Evolutionary conservation across 1,140 invertebrate species (phyloP), one percentile per base, ranked within the genome.

Genomic region (Drosophila repletoides): DNA sequence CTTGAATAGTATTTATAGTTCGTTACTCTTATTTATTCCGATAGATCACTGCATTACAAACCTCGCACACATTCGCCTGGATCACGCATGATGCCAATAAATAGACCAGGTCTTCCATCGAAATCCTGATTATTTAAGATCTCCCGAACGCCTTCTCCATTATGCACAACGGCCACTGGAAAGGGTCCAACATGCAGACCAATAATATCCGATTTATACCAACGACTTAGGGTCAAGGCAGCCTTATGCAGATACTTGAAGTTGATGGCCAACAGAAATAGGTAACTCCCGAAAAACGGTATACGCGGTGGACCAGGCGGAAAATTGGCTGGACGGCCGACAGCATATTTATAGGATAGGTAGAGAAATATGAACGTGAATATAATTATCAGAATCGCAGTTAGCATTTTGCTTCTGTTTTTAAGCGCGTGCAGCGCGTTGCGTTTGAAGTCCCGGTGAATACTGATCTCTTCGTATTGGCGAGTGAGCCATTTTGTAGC

Each of bases 161-260:
- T 89, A 28, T 91, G 91, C 3, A 88, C 90, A 0, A 92, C 76
- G 1, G 90, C 69, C 0, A 74, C 61, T 2, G 83, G 89, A 55
- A 53, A 68, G 2, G 58, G 6, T 1, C 92, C 92, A 1, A 92
- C 15, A 41, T 91, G 86, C 1, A 91, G 69, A 0, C 91, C 91
- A 6, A 92, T 64, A 10, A 92, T 74, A 41, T 91, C 91, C 2
- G 91, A 91, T 33, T 91, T 90, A 33, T 91, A 91, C 77, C 81
- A 90, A 10, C 87, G 70, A 19, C 77, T 79, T 0, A 90, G 55
- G 2, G 46, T 52, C 14, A 89, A 19, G 0, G 72, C 81, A 0
- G 72, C 88, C 68, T 90, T 89, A 55, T 90, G 89, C 2, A 90
- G 40, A 29, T 76, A 89, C 40, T 89, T 87, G 14, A 58, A 72